A percentile compares a stretch with the other conserved stretches of the same genome.
Evolutionary conservation across 2,797 vertebrate species (phyloP).

Genomic region (Dryobates pubescens): DNA sequence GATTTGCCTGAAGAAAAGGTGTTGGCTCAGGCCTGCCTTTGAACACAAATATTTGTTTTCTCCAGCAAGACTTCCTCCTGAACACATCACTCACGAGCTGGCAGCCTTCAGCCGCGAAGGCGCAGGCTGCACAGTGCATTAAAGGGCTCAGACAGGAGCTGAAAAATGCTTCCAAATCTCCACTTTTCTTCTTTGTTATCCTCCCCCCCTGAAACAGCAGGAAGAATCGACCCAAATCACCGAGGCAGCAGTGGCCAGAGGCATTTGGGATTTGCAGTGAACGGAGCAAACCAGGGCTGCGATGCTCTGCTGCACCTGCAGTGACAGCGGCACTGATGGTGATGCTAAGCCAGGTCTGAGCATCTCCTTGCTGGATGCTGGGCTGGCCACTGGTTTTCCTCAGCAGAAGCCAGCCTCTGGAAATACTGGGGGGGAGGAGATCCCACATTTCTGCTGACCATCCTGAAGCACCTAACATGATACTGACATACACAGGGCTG

Average conservation of each 20-base stretch:
- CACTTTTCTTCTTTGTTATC: not conserved
- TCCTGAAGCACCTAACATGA: fast-evolving
- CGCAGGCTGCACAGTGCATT: fast-evolving
- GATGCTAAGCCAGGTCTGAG: not conserved
- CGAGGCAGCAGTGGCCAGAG: not conserved
- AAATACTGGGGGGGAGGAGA: fast-evolving
- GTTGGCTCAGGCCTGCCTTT: not conserved
- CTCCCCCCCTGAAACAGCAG: not conserved
- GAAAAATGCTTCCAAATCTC: not conserved
- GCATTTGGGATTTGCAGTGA: not conserved
- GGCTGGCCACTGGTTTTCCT: not conserved
- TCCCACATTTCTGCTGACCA: not conserved
- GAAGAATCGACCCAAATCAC: not conserved
- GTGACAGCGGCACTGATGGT: not conserved
- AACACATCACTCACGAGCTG: not conserved
- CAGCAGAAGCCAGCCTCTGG: not conserved
- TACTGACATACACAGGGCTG: fast-evolving
- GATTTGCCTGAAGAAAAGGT: not conserved
- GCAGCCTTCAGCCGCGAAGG: not conserved
- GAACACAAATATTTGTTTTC: not conserved
- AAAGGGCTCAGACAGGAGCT: not conserved
- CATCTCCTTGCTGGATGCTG: not conserved
- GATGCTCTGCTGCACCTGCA: not conserved
- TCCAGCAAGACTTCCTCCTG: not conserved
- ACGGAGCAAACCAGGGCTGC: not conserved